A percentile compares a stretch with the other conserved stretches of the same genome.
Evolutionary conservation across 2,113 vertebrate genomes (phyloP).

Genomic region (Chrysochloris asiatica): DNA sequence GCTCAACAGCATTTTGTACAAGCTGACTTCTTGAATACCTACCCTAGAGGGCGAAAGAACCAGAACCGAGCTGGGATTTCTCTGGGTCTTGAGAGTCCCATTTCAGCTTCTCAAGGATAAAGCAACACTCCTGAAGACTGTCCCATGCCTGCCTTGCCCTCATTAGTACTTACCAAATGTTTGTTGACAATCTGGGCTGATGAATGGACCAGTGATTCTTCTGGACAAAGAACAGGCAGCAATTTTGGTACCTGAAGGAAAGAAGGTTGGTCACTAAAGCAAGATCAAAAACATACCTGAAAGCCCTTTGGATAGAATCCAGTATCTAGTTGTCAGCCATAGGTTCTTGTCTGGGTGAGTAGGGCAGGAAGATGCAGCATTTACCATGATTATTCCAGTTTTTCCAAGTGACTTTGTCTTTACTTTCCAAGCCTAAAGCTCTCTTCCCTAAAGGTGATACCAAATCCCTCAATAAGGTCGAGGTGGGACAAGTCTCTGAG

Average conservation of each 20-base stretch:
- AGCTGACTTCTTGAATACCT: background rate
- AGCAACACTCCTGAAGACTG: background rate
- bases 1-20: no score
- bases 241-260: conserved; percentile 91
- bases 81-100: background rate
- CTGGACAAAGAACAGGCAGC: conserved; percentile 84
- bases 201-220: conserved; percentile 91
- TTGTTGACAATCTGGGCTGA: conserved; percentile 91
- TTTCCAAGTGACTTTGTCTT: background rate
- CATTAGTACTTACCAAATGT: conserved; percentile 87
- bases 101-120: conserved; percentile 13
- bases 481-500: background rate
- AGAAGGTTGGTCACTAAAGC: conserved; percentile 55
- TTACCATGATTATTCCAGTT: background rate
- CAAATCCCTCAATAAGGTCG: background rate
- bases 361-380: background rate
- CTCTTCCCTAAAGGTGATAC: conserved; percentile 7
- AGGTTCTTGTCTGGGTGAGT: background rate
- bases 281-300: conserved; percentile 4
- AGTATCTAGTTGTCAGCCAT: background rate
- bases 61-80: conserved; percentile 24
- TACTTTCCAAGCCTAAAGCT: background rate
- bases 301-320: background rate
- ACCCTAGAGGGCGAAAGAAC: background rate
- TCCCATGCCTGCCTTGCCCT: background rate